phyloP scores from a whole-genome alignment of 1,140 invertebrate species.

The Pinna nobilis region DNA sequence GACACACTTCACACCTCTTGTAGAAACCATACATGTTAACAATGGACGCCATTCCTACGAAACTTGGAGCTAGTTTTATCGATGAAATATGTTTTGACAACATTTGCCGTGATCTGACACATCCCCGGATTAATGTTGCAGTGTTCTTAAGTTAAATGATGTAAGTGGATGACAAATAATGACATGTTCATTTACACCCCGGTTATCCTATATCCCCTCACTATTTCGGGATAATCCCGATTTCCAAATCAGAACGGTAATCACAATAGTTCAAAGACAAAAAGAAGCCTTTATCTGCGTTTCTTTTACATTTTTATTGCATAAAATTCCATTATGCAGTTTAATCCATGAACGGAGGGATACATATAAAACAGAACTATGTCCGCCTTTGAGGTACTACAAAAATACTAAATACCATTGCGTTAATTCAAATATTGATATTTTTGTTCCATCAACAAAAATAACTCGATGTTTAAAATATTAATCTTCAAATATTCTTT shows the following conservation, averaged over 20 bases:
- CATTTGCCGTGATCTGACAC: conserved; percentile 8
- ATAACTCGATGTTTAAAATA: no score
- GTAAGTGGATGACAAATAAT: neutral
- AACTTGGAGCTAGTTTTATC: neutral
- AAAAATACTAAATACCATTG: no score
- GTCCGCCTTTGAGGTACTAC: no score
- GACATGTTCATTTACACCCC: conserved; percentile 23
- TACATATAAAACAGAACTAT: no score
- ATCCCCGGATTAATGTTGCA: conserved; percentile 13
- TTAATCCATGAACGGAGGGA: no score
- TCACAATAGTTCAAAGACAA: no score
- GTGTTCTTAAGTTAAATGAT: conserved; percentile 11
- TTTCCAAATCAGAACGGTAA: neutral
- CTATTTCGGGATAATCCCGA: neutral
- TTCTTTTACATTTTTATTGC: no score
- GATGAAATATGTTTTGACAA: conserved; percentile 11
- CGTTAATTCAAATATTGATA: no score
- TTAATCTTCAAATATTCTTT: no score
- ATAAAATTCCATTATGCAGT: no score
- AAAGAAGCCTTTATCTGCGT: no score
- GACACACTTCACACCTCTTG: conserved; percentile 4
- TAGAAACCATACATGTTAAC: neutral
- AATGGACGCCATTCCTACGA: conserved; percentile 5
- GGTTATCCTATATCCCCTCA: neutral
- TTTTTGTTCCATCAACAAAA: no score